Percentiles rank a stretch among this genome's conserved stretches.
Conservation (phyloP, 2,797 vertebrate species). For the Coluber constrictor region DNA sequence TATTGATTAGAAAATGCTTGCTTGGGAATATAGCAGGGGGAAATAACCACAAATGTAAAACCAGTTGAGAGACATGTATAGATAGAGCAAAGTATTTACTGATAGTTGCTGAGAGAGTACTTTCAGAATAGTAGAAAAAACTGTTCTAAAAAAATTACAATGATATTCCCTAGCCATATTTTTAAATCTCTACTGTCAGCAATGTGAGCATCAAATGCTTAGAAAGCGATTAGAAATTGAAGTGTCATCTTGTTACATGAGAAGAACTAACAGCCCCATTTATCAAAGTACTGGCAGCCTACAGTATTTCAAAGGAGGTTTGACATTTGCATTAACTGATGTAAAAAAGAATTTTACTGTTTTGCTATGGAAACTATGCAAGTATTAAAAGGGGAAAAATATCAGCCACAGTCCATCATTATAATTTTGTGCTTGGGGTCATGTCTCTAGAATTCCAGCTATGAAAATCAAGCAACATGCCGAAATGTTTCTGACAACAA, state of each 20-base stretch:
- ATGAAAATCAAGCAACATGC: neutral
- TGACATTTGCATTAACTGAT: constrained; percentile 47
- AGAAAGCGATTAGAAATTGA: constrained; percentile 41
- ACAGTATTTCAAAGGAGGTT: constrained; percentile 31
- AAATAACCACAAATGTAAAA: neutral
- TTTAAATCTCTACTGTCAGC: constrained; percentile 37
- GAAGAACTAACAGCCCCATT: constrained; percentile 50
- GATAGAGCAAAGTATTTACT: neutral
- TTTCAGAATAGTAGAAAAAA: neutral
- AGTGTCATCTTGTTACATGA: constrained; percentile 41
- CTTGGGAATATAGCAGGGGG: neutral
- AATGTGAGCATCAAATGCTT: constrained; percentile 44
- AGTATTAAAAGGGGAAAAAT: constrained; percentile 41
- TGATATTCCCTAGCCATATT: constrained; percentile 6
- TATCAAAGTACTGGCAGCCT: constrained; percentile 49
- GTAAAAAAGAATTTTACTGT: constrained; percentile 45
- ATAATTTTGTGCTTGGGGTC: neutral
- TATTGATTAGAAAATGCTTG: neutral
- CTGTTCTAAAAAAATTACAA: neutral
- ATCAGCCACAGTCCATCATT: neutral
- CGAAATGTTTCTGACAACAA: neutral
- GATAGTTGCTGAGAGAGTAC: neutral
- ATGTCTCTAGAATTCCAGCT: neutral
- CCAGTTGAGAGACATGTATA: neutral
- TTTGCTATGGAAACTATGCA: constrained; percentile 38